phyloP scores from a whole-genome alignment of 2,113 vertebrate genomes.

The Willisornis vidua region DNA sequence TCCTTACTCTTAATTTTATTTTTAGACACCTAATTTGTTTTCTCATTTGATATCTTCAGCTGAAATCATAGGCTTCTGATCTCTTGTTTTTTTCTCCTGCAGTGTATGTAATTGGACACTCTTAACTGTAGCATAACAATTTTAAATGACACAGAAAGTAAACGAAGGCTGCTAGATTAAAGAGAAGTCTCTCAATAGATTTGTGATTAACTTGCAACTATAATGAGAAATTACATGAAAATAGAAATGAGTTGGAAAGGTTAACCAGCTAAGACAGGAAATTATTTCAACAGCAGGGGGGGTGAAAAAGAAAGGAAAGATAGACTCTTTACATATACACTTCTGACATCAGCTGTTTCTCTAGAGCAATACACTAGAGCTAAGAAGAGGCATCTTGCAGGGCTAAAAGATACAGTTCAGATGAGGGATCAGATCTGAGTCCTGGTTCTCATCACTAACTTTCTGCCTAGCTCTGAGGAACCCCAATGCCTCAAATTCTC shows the following conservation, averaged over 20 bases:
- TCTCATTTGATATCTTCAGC: constrained; percentile 65
- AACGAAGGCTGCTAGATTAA: constrained; percentile 60
- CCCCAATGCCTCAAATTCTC: not conserved
- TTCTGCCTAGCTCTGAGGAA: not conserved
- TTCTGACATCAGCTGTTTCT: constrained; percentile 34
- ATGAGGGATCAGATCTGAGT: not conserved
- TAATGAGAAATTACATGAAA: constrained; percentile 70
- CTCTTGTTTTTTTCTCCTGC: constrained; percentile 67
- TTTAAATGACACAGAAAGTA: constrained; percentile 49
- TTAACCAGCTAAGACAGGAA: constrained; percentile 68
- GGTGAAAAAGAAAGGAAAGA: not conserved
- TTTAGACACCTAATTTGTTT: constrained; percentile 77
- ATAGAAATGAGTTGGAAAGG: constrained; percentile 72
- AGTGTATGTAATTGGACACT: constrained; percentile 73
- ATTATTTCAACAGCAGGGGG: constrained; percentile 28
- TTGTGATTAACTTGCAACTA: constrained; percentile 75
- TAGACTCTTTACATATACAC: not conserved
- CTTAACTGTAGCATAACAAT: constrained; percentile 36
- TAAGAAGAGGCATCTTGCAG: not conserved
- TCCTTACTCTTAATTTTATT: constrained; percentile 74
- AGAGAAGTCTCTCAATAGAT: constrained; percentile 66
- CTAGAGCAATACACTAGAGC: constrained; percentile 45
- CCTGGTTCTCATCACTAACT: not conserved
- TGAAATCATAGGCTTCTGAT: constrained; percentile 62
- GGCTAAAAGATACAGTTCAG: not conserved